phyloP scores from a whole-genome alignment of 2,113 vertebrate species.

The Sinocyclocheilus grahami region DNA sequence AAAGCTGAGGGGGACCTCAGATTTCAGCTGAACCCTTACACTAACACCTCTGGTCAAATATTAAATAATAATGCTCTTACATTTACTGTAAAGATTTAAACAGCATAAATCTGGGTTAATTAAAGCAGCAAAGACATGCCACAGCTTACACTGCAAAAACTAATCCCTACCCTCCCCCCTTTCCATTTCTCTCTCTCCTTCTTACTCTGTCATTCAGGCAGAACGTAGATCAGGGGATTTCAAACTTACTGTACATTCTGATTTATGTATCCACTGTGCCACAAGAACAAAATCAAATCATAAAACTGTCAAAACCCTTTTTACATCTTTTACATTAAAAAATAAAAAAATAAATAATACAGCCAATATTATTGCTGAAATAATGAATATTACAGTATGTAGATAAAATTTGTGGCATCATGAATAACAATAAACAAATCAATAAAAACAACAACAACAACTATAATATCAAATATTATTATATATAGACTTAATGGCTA shows the following conservation, averaged over 20 bases:
- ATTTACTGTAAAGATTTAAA: background rate
- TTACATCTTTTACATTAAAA: background rate
- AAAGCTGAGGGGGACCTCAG: background rate
- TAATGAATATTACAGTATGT: background rate
- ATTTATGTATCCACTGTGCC: background rate
- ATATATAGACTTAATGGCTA: background rate
- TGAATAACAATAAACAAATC: background rate
- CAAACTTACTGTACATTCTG: background rate
- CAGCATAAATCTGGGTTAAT: background rate
- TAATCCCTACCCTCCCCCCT: too few relatives aligned
- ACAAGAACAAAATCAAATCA: background rate
- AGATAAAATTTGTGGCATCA: background rate
- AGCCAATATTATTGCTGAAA: background rate
- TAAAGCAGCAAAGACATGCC: conserved; percentile 20
- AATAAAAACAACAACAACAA: background rate
- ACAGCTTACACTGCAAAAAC: conserved; percentile 12
- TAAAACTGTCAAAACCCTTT: background rate
- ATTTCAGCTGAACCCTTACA: background rate
- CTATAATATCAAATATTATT: background rate
- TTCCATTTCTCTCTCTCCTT: background rate
- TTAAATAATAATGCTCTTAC: background rate
- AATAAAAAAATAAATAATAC: background rate
- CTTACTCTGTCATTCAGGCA: background rate
- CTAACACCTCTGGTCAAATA: background rate
- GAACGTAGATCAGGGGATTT: background rate